Evolutionary conservation across 2,113 vertebrate species (phyloP).

Genomic region (Tachysurus vachellii): DNA sequence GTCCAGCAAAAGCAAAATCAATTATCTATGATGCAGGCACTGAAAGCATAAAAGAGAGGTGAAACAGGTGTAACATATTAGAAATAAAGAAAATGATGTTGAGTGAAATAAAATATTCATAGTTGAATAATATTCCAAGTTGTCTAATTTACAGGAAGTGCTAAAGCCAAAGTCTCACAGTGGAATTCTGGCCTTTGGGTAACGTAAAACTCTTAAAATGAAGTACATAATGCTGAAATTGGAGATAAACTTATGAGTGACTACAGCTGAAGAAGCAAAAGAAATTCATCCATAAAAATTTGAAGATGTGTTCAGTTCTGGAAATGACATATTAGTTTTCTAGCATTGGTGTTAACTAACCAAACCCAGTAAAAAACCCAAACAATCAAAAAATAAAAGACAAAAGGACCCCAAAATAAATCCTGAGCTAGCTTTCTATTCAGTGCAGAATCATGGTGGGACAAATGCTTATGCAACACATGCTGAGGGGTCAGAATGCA

Average conservation of each 20-base stretch:
- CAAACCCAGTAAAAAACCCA: background rate
- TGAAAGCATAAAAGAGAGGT: background rate
- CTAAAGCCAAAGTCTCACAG: background rate
- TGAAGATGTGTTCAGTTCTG: conserved; percentile 18
- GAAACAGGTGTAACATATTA: background rate
- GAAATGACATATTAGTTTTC: conserved; percentile 13
- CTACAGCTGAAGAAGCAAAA: conserved; percentile 27
- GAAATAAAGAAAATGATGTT: background rate
- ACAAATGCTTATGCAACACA: conserved; percentile 36
- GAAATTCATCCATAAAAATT: conserved; percentile 17
- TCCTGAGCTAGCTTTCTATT: conserved; percentile 43
- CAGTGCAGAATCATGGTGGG: conserved; percentile 15
- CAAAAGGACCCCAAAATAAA: background rate
- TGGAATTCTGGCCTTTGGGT: background rate
- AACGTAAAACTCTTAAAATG: conserved; percentile 35
- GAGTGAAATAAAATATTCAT: background rate
- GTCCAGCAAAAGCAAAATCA: background rate
- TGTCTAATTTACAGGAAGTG: conserved; percentile 18
- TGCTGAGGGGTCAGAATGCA: conserved; percentile 17
- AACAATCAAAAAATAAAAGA: background rate
- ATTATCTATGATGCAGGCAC: background rate
- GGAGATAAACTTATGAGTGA: conserved; percentile 49
- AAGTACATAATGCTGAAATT: conserved; percentile 51
- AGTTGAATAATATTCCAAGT: conserved; percentile 37
- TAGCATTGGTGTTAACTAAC: background rate